Evolutionary conservation across 2,113 vertebrate genomes (phyloP).

Genomic region (Propithecus coquereli): DNA sequence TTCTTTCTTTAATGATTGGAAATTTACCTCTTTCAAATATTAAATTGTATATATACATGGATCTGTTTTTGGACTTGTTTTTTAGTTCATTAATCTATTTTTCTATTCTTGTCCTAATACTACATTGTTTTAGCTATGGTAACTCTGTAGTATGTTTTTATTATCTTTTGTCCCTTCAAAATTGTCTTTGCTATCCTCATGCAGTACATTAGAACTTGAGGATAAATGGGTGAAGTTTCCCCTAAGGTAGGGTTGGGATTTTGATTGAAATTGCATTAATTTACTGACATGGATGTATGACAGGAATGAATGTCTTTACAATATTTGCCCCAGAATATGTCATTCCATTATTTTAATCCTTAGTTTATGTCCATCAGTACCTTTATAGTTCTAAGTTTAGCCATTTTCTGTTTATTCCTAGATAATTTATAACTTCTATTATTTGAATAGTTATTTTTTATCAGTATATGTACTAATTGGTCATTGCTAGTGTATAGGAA

Average conservation of each 20-base stretch:
- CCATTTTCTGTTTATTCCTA: background rate
- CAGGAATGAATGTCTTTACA: background rate
- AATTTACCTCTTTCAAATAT: conserved; percentile 14
- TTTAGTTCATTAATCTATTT: background rate
- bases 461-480: background rate
- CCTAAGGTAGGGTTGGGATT: background rate
- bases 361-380: background rate
- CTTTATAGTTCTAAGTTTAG: background rate
- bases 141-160: background rate
- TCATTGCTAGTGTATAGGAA: background rate
- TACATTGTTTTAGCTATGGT: background rate
- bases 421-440: background rate
- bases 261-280: background rate
- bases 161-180: conserved; percentile 10
- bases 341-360: background rate
- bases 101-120: background rate
- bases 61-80: background rate
- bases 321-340: background rate
- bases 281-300: background rate
- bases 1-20: background rate
- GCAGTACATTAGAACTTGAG: background rate
- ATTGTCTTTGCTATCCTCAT: background rate
- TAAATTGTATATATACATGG: background rate
- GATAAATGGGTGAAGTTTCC: background rate
- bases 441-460: background rate